Conservation (phyloP, 2,113 vertebrate species). For the Rhea americana region DNA sequence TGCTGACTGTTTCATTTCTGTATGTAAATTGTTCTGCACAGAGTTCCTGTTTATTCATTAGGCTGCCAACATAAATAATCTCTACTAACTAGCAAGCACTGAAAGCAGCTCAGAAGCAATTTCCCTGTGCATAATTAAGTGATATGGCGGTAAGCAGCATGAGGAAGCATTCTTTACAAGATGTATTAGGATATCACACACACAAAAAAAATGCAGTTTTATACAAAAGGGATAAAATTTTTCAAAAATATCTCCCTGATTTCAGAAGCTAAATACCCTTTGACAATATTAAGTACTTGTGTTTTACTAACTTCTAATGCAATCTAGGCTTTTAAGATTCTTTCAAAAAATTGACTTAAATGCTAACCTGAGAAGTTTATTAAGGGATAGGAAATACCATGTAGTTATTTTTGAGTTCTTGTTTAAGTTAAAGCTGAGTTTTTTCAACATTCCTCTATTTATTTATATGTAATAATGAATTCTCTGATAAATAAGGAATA, state of each 20-base stretch:
- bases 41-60: not conserved
- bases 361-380: not conserved
- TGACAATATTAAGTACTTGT: not conserved
- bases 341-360: not conserved
- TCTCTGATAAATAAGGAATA: no score
- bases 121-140: not conserved
- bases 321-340: not conserved
- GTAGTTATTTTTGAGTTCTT: not conserved
- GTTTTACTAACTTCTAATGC: not conserved
- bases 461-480: not conserved
- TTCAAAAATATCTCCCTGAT: not conserved
- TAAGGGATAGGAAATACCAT: not conserved
- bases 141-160: not conserved
- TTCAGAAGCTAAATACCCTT: not conserved
- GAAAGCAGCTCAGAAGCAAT: slow-evolving; percentile 19
- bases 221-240: not conserved
- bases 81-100: not conserved
- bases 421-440: not conserved
- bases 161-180: not conserved
- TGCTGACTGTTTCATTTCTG: slow-evolving; percentile 2
- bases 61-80: slow-evolving; percentile 9
- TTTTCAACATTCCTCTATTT: not conserved
- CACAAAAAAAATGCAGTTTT: not conserved
- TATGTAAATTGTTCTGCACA: not conserved
- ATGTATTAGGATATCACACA: not conserved